Evolutionary conservation across 1,140 invertebrate genomes (phyloP), one percentile per base, ranked within the genome.

Genomic region (Colletes latitarsis): DNA sequence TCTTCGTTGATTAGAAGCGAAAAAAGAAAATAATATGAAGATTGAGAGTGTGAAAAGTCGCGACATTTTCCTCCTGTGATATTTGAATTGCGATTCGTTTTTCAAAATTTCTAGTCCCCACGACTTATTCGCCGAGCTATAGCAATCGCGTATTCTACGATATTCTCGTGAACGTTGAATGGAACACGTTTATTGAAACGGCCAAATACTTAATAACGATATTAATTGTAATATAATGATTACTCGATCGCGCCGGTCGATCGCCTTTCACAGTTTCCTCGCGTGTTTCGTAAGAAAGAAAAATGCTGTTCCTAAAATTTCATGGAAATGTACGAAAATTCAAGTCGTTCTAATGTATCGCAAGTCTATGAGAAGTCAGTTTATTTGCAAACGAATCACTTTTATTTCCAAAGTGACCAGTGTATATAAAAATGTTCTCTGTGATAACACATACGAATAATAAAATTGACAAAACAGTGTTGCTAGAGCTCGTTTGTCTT

Each of bases 181-280:
- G 70, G 86, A 83, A 87, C 81, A 86, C 74, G 77, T 77, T 82
- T 83, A 77, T 85, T n/a, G 52, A 90, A 90, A 92, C 88, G 90
- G 92, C 91, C 91, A 93, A 92, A 93, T 91, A 92, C 88, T 89
- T 91, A 87, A 84, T 90, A 77, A 85, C 70, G 74, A 74, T 80
- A 75, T 85, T 81, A 84, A 63, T 78, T 75, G 41, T 85, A 85
- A 68, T 43, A 46, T 85, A 81, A 81, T 52, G 64, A 62, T 64
- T 88, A 88, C 70, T 46, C 81, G 78, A 83, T 82, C 46, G 10
- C 60, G 70, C 52, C 41, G 69, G 55, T 82, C 78, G 87, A 89
- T 87, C 82, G 68, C 58, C 87, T 62, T 83, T 83, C 82, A 64
- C 12, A 10, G 6, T 0, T 57, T 14, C 5, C 14, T 39, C 39